phyloP scores from a whole-genome alignment of 2,113 vertebrate genomes.

The Aldabrachelys gigantea region DNA sequence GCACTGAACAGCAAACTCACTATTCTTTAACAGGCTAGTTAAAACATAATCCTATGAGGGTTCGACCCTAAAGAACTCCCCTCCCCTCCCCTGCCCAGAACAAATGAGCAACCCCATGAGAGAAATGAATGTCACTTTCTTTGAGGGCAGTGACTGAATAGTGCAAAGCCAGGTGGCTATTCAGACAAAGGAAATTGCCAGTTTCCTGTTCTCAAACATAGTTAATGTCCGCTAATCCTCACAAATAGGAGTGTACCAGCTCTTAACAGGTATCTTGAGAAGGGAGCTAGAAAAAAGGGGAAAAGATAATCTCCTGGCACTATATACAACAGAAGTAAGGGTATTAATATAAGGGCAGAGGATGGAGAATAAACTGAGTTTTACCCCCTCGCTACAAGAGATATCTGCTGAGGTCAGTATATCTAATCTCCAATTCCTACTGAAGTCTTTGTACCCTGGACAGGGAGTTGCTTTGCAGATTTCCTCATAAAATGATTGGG shows the following conservation, averaged over 20 bases:
- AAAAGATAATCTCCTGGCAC: background rate
- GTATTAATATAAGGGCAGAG: background rate
- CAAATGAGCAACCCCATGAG: background rate
- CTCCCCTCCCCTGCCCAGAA: background rate
- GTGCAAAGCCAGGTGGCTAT: background rate
- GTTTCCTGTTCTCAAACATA: background rate
- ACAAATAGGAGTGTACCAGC: background rate
- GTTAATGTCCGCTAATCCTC: background rate
- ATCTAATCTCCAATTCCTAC: background rate
- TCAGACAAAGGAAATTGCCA: background rate
- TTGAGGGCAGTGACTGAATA: background rate
- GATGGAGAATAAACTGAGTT: background rate
- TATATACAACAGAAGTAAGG: background rate
- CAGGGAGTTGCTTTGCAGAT: background rate
- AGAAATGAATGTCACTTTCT: background rate
- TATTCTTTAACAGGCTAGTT: background rate
- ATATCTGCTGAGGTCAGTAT: background rate
- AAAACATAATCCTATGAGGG: background rate
- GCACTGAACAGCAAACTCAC: background rate
- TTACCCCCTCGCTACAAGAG: background rate
- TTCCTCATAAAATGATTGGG: background rate
- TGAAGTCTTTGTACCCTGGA: accelerated
- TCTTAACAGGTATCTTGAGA: background rate
- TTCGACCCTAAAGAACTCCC: background rate
- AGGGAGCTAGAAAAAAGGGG: background rate